Base-by-base conservation (phyloP, 35 echinoderm and acorn worm genomes). In the Amphiura filiformis region DNA sequence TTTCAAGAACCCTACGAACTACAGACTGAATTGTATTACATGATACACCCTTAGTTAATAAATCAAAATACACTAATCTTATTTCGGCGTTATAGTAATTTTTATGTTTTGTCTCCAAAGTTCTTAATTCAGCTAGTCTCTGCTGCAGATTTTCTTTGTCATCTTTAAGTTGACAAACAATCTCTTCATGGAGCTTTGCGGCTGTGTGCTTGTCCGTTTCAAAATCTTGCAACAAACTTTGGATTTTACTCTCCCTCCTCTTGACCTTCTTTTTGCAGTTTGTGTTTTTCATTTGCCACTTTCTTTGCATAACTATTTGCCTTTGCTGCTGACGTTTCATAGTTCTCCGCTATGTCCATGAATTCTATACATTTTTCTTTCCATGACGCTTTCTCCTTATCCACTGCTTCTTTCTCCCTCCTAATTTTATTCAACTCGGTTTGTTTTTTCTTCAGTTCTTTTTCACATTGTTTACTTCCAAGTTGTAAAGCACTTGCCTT, bases 31-130 rank as follows among this genome's bases (percentile, higher is more conserved):
- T 70, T 18, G 26, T 70, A 30, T 70, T 70, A 23, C 11, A 70
- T 13, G 61, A 70, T 70, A 70, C 61, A 70, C 61, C 61, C 61
- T 70, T 70, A 70, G 7, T 70, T 70, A 52, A 30, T 30, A 70
- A 70, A 70, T 70, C 61, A 70, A 11, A 70, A n/a, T 70, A 70
- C 26, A 70, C 61, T n/a, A 70, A 70, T 70, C 61, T 70, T 70
- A 70, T 70, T 70, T 70, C 61, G 7, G 61, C 61, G 26, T 70
- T 70, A 23, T 70, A 70, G 28, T 70, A 23, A 30, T 70, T 70
- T 70, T 70, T 70, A 23, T 70, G 61, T 70, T 70, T 70, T 13
- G 11, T 70, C 26, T 70, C 61, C 28, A 70, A 30, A 70, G 61
- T 70, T n/a, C 26, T 7, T 20, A 52, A 52, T 7, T 52, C 44